A percentile compares a stretch with the other conserved stretches of the same genome.
These are phyloP conservation scores for Holcopasites calliopsidis DNA, from an alignment of 1,140 invertebrate genomes.

Conservation along the genomic window DNA sequence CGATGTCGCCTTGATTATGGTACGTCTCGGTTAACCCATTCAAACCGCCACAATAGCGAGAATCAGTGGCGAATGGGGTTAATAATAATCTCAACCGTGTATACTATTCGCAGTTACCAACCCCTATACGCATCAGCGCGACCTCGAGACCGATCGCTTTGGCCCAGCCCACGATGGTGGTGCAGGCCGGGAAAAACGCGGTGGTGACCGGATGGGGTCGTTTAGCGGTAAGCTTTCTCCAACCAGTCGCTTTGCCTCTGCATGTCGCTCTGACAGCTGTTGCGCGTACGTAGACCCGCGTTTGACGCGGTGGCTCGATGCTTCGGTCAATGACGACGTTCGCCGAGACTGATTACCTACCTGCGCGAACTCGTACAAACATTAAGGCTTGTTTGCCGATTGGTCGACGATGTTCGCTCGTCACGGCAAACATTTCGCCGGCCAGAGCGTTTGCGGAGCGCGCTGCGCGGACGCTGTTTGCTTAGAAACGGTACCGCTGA, in stretches of 20 bases:
- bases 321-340: constrained; percentile 23
- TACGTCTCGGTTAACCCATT: constrained; percentile 35
- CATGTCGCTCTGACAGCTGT: constrained; percentile 8
- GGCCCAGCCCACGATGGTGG: constrained; percentile 26
- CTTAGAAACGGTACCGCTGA: not conserved
- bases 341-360: constrained; percentile 39
- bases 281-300: not conserved
- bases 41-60: too few species aligned
- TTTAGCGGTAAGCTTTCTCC: constrained; percentile 72
- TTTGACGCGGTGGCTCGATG: constrained; percentile 34
- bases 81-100: too few species aligned
- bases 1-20: constrained; percentile 79
- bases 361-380: constrained; percentile 52
- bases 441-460: constrained; percentile 15
- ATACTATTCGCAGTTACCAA: constrained; percentile 50
- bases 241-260: not conserved
- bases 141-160: constrained; percentile 55
- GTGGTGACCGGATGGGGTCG: constrained; percentile 83
- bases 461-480: not conserved
- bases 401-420: constrained; percentile 40
- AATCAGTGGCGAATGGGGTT: too few species aligned
- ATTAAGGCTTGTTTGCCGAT: constrained; percentile 55
- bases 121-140: constrained; percentile 42
- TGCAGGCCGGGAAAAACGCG: constrained; percentile 10
- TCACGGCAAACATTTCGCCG: constrained; percentile 41